Evolutionary conservation across 2,113 vertebrate genomes (phyloP), one percentile per base, ranked within the genome.

Genomic region (Syrmaticus mikado): DNA sequence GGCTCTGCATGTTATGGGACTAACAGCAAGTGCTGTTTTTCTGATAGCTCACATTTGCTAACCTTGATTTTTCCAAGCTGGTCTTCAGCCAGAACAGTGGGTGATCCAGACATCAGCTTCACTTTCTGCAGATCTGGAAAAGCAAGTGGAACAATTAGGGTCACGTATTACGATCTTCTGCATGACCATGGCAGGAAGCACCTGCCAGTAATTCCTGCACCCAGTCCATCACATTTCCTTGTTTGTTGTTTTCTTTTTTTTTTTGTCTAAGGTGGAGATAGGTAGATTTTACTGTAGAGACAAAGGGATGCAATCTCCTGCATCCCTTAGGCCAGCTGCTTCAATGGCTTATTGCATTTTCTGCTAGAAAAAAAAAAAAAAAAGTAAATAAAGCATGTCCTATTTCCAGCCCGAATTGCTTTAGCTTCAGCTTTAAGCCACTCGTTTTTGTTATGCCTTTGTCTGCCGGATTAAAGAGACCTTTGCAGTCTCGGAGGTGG

Each of bases 381-480:
- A 53, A 17, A 30, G 34, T 36, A 70, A 36, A 52, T 2, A 58
- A 65, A 71, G 18, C 40, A 5, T 8, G 9, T 77, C n/a, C 50
- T 91, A 13, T 28, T 85, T 77, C 36, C 32, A 87, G 60, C 32
- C 60, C 45, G 79, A 46, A 74, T 74, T 80, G 28, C 70, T 80
- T 76, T 34, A 79, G 45, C 67, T 89, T 88, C 85, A 84, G 17
- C 36, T 48, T 92, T 90, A 83, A 96, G 61, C 61, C 12, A 11
- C 20, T 65, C 30, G 17, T 43, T 93, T 89, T 88, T 75, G 76
- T 65, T 90, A 81, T 65, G 73, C 61, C 34, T 94, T 71, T 92
- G 46, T 65, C 60, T 41, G 52, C 25, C 24, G 57, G 88, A 93
- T 94, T 89, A 82, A 28, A 85, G 83, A 95, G 93, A 90, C 90